These are phyloP conservation scores for Halcyon malimbica DNA, from an alignment of 2,113 vertebrate genomes.

Conservation along the genomic window DNA sequence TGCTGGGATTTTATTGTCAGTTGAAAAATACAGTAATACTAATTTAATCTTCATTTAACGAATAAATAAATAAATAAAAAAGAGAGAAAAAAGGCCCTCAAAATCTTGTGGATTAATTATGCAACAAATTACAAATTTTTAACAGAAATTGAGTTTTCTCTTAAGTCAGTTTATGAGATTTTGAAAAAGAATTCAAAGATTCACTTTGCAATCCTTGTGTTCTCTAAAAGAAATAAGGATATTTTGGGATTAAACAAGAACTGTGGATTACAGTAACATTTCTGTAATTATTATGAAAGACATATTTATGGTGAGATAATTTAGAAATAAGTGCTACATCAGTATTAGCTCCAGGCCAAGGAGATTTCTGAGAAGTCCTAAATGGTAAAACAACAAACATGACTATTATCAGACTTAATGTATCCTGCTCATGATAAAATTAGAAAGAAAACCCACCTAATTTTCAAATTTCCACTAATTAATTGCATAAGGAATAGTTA, in stretches of 20 bases:
- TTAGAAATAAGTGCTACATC: neutral
- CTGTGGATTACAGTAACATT: neutral
- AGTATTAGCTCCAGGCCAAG: neutral
- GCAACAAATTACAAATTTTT: neutral
- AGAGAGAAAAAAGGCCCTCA: rapidly evolving
- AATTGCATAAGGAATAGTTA: neutral
- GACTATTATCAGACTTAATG: neutral
- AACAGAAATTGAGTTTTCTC: neutral
- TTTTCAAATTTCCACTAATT: neutral
- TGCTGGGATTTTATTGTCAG: neutral
- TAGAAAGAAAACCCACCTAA: neutral
- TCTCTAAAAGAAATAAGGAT: neutral
- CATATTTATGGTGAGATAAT: neutral
- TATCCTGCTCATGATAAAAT: neutral
- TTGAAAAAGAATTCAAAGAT: neutral
- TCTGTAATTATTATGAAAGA: neutral
- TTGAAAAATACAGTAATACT: neutral
- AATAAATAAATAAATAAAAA: no score
- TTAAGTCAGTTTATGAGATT: neutral
- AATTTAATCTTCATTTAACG: neutral
- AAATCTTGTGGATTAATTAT: neutral
- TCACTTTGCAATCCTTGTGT: neutral
- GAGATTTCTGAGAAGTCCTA: neutral
- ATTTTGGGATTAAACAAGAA: neutral
- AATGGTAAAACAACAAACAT: neutral